Evolutionary conservation across 2,888 invertebrate species (phyloP), one percentile per base, ranked within the genome.

Genomic region (Augiades crinisus): DNA sequence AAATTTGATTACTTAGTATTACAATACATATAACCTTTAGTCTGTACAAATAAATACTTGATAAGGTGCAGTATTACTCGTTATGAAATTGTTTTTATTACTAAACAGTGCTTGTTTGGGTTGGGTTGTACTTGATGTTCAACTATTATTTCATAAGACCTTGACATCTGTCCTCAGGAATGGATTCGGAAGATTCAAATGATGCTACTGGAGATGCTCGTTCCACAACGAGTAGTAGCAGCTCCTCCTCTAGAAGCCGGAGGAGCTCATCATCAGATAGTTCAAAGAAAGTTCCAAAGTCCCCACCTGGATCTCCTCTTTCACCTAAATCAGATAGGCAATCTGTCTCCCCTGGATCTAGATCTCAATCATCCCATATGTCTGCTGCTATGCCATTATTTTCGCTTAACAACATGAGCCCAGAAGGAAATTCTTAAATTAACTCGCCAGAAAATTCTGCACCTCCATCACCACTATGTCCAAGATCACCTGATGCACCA

Each of bases 151-250:
- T 33, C 54, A 68, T 68, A 63, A 73, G 63, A 61, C 61, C 54
- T 53, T 63, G 59, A 55, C 56, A 60, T 74, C 78, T 78, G 59
- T 68, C 82, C 79, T 56, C 85, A 90, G 89, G 75, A 65, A 92
- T 92, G 92, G 92, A 92, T 75, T 92, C 92, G 13, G 92, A 92
- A 76, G 92, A 92, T 74, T 92, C 92, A 59, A 82, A 86, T 64
- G 91, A 91, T 81, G 90, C 80, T 63, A 67, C 70, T 64, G 75
- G 79, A 64, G 75, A 81, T 73, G 77, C 72, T 63, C 79, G 74
- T 54, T 79, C 88, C 60, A 81, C 90, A 61, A 84, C 89, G 56
- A 87, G 87, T 74, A 86, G 87, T 72, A 88, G 88, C 78, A 89
- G 89, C 62, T 80, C 88, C 54, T 81, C 81, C 63, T 88, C 87